These are phyloP conservation scores for Neodontobutis hainanensis DNA, from an alignment of 2,113 vertebrate species.

Conservation along the genomic window DNA sequence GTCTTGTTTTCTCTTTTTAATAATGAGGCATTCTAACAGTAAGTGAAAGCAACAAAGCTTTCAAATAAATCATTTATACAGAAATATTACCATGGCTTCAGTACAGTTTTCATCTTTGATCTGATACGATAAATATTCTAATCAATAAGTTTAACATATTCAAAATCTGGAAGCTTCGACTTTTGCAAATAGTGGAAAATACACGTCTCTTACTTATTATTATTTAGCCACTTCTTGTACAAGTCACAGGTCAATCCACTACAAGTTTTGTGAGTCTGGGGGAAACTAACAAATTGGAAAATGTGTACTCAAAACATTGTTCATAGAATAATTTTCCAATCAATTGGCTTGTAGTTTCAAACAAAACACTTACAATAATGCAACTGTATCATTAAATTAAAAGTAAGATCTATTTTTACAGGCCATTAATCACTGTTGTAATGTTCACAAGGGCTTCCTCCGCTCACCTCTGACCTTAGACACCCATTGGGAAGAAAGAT, in stretches of 20 bases:
- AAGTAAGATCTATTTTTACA: slow-evolving; percentile 20
- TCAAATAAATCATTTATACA: no score
- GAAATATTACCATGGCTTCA: background rate
- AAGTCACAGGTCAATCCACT: background rate
- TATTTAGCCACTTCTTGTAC: slow-evolving; percentile 17
- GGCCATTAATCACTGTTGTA: slow-evolving; percentile 22
- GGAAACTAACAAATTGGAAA: slow-evolving; percentile 9
- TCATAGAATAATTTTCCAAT: background rate
- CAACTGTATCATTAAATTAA: slow-evolving; percentile 11
- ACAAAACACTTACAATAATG: background rate
- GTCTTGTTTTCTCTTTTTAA: no score
- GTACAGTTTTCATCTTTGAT: background rate
- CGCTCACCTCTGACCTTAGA: slow-evolving; percentile 23
- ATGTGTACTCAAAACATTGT: background rate
- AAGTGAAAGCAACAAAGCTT: no score
- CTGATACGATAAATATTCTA: background rate
- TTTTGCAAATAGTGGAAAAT: background rate
- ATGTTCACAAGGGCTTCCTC: slow-evolving; percentile 11
- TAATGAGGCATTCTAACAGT: no score
- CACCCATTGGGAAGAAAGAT: background rate
- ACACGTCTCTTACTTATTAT: no score
- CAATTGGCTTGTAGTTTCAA: background rate
- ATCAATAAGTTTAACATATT: background rate
- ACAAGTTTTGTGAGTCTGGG: slow-evolving; percentile 12
- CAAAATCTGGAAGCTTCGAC: no score